Evolutionary conservation across 2,888 invertebrate genomes (phyloP).

Genomic region (Dryobotodes eremita): DNA sequence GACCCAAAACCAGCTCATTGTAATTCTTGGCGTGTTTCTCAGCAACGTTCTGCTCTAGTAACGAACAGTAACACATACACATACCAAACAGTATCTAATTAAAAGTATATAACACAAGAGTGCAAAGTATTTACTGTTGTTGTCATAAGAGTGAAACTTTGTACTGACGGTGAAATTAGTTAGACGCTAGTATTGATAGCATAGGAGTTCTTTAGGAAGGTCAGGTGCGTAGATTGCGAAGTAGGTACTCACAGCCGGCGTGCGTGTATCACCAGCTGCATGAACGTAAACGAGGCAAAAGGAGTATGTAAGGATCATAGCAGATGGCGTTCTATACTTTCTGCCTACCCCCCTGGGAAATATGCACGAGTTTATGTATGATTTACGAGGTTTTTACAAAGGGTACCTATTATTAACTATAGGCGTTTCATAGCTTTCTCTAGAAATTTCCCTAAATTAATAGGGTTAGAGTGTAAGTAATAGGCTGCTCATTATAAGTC

Average conservation of each 20-base stretch:
- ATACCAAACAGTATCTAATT: conserved; percentile 47
- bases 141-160: conserved; percentile 46
- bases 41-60: conserved; percentile 55
- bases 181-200: not conserved
- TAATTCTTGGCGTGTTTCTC: conserved; percentile 53
- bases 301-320: no score
- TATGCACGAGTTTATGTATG: no score
- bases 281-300: no score
- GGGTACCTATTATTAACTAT: no score
- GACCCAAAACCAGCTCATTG: conserved; percentile 51
- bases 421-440: no score
- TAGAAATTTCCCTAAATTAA: no score
- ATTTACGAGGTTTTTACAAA: no score
- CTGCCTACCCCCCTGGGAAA: no score
- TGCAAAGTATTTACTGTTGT: conserved; percentile 14
- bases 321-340: no score
- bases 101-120: conserved; percentile 18
- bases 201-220: not conserved
- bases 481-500: not conserved
- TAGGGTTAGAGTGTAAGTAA: not conserved
- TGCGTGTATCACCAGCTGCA: no score
- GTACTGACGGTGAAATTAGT: conserved; percentile 32
- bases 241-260: no score
- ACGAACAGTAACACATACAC: conserved; percentile 28
- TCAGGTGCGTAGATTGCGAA: no score